Evolutionary conservation across 2,113 vertebrate species (phyloP).

Genomic region (Pterocles gutturalis): DNA sequence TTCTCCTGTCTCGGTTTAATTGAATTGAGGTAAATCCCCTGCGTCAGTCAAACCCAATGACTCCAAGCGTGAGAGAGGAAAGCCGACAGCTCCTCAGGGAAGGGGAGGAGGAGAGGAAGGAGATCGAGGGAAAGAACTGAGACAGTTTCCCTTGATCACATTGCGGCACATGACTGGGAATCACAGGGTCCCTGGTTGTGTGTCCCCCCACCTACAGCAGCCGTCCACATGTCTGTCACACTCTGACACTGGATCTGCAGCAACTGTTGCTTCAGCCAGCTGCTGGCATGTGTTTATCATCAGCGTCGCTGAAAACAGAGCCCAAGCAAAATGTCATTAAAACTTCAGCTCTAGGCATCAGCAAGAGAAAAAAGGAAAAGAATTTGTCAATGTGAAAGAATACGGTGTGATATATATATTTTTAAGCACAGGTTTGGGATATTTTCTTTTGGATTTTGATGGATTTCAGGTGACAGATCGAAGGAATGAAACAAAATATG

Average conservation of each 20-base stretch:
- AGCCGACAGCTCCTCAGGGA: not conserved
- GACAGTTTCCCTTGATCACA: conserved; percentile 12
- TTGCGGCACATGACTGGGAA: not conserved
- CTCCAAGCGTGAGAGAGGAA: not conserved
- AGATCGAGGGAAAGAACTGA: not conserved
- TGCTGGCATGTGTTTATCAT: conserved; percentile 35
- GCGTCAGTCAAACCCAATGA: not conserved
- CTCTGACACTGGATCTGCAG: conserved; percentile 70
- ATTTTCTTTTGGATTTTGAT: not conserved
- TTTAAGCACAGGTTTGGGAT: not conserved
- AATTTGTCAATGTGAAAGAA: not conserved
- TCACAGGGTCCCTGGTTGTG: not conserved
- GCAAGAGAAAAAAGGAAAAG: not conserved
- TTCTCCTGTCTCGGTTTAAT: not conserved
- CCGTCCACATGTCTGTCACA: conserved; percentile 63
- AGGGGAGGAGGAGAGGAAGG: not conserved
- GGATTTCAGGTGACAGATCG: not conserved
- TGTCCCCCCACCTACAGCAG: conserved; percentile 12
- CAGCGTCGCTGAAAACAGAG: not conserved
- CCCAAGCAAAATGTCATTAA: conserved; percentile 11
- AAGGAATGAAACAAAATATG: not conserved
- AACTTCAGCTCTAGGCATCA: not conserved
- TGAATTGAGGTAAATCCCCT: not conserved
- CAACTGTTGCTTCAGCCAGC: conserved; percentile 59
- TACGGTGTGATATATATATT: not conserved